These are phyloP conservation scores for Gallinago jamesoni DNA, from an alignment of 2,113 vertebrate species.

Conservation along the genomic window DNA sequence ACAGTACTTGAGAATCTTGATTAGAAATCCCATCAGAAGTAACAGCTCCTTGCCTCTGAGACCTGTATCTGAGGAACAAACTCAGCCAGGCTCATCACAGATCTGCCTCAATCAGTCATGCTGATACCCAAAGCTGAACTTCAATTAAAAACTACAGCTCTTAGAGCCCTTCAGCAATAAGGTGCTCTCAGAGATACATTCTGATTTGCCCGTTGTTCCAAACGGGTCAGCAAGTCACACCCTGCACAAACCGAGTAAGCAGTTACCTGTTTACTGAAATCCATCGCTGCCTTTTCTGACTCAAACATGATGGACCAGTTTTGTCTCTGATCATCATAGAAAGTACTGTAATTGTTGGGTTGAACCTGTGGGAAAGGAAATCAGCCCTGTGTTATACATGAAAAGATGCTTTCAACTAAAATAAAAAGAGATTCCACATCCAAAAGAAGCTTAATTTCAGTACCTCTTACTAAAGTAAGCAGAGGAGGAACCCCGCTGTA, in stretches of 20 bases:
- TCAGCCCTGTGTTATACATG: background rate
- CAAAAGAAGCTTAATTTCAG: background rate
- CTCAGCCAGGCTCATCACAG: background rate
- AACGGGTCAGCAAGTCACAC: background rate
- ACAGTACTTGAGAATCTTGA: background rate
- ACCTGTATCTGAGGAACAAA: background rate
- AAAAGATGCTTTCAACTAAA: background rate
- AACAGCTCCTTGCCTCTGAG: background rate
- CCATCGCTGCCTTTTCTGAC: constrained; percentile 82
- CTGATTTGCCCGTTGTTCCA: background rate
- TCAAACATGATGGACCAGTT: constrained; percentile 99
- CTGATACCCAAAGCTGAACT: background rate
- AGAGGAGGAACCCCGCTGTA: too few species aligned
- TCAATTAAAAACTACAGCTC: background rate
- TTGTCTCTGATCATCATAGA: constrained; percentile 95
- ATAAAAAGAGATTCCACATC: background rate
- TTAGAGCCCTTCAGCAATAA: background rate
- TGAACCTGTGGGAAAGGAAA: constrained; percentile 80
- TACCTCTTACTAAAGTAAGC: background rate
- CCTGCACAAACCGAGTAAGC: background rate
- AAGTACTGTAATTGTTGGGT: constrained; percentile 90
- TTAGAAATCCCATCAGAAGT: background rate
- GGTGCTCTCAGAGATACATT: background rate
- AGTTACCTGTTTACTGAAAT: constrained; percentile 92
- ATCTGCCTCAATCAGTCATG: background rate